Conservation (phyloP, 2,888 invertebrate genomes). For the Tryphoninae sp. region DNA sequence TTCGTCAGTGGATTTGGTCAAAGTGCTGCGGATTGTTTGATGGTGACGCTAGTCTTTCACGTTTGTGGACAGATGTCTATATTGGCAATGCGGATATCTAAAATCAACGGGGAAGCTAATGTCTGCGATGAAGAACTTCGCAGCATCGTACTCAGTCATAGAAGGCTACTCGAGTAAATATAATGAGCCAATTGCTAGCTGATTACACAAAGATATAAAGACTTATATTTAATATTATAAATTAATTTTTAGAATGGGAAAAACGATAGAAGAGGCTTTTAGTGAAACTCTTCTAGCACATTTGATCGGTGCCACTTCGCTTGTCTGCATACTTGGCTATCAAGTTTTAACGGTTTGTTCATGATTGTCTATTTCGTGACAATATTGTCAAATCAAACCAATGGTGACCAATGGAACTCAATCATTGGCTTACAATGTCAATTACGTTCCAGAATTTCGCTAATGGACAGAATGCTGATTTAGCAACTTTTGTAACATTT, state of each 20-base stretch:
- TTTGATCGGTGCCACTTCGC: conserved; percentile 64
- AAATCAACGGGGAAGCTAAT: conserved; percentile 61
- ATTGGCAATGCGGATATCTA: conserved; percentile 68
- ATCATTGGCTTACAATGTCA: neutral
- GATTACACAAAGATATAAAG: neutral
- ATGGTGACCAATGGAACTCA: no score
- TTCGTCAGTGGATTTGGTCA: conserved; percentile 71
- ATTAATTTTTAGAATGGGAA: conserved; percentile 57
- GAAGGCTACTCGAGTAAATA: conserved; percentile 69
- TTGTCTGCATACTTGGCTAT: conserved; percentile 66
- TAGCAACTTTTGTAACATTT: conserved; percentile 70
- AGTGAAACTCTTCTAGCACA: conserved; percentile 65
- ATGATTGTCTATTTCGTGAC: neutral
- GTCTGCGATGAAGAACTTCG: conserved; percentile 65
- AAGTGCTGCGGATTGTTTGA: conserved; percentile 71
- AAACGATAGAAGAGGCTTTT: conserved; percentile 63
- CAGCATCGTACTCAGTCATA: conserved; percentile 67
- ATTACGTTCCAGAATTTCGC: conserved; percentile 58
- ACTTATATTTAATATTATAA: conserved; percentile 6
- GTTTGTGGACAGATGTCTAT: conserved; percentile 72
- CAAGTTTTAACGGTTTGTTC: conserved; percentile 62
- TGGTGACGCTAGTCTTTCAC: conserved; percentile 73
- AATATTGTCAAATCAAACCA: neutral
- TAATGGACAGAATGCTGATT: conserved; percentile 68
- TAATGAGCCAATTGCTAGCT: neutral